Base-by-base conservation (phyloP, 2,888 invertebrate genomes). In the Chymomyza caudatula region DNA sequence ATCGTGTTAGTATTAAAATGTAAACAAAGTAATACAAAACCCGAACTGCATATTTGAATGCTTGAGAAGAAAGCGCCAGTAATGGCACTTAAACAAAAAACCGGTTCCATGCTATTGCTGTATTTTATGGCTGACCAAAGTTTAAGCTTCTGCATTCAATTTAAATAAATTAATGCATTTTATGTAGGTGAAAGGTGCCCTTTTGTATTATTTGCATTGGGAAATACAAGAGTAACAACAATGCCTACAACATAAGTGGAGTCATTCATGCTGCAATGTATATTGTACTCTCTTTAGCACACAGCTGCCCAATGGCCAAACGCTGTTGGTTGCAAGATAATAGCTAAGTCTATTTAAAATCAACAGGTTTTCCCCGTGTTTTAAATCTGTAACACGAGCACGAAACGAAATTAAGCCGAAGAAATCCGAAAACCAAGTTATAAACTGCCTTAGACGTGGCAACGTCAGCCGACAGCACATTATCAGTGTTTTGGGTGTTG, bases 291-390 rank as follows among this genome's bases (percentile, higher is more conserved):
- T 55, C 65, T 69, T 56, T 5, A 43, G 55, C 67, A 37, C 57
- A 67, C 25, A 47, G 13, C n/a, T n/a, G 37, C 51, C 52, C 52
- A 17, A 15, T 11, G 25, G 17, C 4, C 22, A 42, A 58, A 59
- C 65, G n/a, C 71, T 69, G 74, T 60, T 69, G 65, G 20, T 43
- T 25, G 17, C 51, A 37, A 52, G 8, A 23, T 4, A 2, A 20
- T 6, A 15, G 47, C 6, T n/a, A 15, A 8, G 47, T 2, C 47
- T 15, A 47, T 37, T 37, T 37, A 59, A 67, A 72, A 73, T 81
- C 82, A 82, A 82, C 82, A 82, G 82, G 82, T 82, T 78, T 74
- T 66, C 60, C 64, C 70, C 60, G 52, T 55, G 6, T 52, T 22
- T 73, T 66, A 66, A 60, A 66, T 64, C 51, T 74, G 65, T 63